Evolutionary conservation across 2,113 vertebrate genomes (phyloP).

Genomic region (Corapipo altera): DNA sequence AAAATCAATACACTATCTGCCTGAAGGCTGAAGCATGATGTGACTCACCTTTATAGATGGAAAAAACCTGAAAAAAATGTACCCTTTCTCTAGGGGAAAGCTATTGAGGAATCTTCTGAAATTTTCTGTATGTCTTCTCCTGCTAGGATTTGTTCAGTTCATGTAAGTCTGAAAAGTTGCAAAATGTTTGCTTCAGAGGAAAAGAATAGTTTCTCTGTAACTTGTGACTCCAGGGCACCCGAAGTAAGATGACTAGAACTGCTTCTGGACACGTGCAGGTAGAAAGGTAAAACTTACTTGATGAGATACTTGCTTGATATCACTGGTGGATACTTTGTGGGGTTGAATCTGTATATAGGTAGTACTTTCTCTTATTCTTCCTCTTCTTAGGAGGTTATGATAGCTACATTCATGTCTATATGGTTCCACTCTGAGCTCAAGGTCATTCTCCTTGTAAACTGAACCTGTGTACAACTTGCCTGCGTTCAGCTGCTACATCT

Average conservation of each 20-base stretch:
- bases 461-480: background rate
- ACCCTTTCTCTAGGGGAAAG: background rate
- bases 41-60: background rate
- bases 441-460: background rate
- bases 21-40: slow-evolving; percentile 28
- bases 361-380: background rate
- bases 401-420: background rate
- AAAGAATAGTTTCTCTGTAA: background rate
- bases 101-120: slow-evolving; percentile 14
- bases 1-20: slow-evolving; percentile 41
- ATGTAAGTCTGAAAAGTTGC: background rate
- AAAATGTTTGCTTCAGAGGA: background rate
- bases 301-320: background rate
- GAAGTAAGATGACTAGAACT: background rate
- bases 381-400: background rate
- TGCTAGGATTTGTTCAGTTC: background rate
- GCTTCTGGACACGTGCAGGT: rapidly evolving
- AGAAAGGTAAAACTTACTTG: background rate
- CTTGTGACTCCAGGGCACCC: background rate
- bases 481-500: background rate
- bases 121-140: background rate
- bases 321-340: background rate
- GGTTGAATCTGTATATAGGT: background rate
- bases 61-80: slow-evolving; percentile 38
- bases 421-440: background rate